Conservation (phyloP, 1,140 invertebrate species). For the Caenorhabditis tropicalis region DNA sequence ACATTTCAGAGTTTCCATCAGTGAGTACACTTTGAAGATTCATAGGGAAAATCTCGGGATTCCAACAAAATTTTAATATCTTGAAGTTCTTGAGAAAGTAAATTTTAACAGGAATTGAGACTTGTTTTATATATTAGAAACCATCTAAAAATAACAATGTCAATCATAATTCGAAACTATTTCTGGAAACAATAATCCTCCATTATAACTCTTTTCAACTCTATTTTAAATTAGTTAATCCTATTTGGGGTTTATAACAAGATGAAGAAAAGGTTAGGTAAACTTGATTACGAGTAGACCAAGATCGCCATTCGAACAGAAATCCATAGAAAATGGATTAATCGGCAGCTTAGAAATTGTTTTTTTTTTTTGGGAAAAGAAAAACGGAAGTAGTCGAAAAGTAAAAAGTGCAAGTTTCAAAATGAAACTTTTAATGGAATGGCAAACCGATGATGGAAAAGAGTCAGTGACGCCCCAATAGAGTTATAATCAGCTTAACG, state of each 20-base stretch:
- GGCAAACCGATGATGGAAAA: constrained; percentile 2
- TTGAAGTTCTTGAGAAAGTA: background rate
- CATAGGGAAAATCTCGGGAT: no score
- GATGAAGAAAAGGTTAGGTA: background rate
- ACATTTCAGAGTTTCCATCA: background rate
- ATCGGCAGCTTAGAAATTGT: background rate
- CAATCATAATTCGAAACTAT: background rate
- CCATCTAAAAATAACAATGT: background rate
- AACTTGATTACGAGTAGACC: background rate
- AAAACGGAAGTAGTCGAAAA: background rate
- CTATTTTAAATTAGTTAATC: background rate
- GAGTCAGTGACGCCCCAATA: background rate
- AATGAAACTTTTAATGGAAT: background rate
- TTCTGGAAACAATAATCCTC: background rate
- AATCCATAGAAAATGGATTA: background rate
- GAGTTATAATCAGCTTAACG: constrained; percentile 26
- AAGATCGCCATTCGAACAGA: background rate
- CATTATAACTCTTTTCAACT: background rate
- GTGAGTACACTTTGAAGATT: no score
- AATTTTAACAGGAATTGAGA: background rate
- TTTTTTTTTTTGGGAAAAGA: background rate
- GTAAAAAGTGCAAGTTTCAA: constrained; percentile 11
- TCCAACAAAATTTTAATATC: no score
- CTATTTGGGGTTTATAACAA: background rate
- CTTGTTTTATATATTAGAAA: background rate